These are phyloP conservation scores for Macrostomum cliftonense DNA, from an alignment of 2,888 invertebrate genomes.

Conservation along the genomic window DNA sequence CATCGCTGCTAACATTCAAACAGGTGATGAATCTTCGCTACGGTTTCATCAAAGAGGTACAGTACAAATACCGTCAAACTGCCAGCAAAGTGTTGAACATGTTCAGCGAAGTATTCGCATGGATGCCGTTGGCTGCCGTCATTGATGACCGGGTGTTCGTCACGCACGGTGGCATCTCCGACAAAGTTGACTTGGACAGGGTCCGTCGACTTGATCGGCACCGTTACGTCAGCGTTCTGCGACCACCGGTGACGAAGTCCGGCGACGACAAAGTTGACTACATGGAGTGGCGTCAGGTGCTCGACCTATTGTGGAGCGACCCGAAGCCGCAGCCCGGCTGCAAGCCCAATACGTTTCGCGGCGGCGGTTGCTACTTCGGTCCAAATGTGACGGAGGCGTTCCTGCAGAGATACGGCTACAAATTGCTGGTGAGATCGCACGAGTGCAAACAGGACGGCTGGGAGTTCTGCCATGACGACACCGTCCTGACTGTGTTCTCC, in stretches of 20 bases:
- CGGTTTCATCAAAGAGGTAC: conserved; percentile 75
- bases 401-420: conserved; percentile 55
- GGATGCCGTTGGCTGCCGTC: conserved; percentile 72
- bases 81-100: conserved; percentile 36
- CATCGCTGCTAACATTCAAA: too few relatives aligned
- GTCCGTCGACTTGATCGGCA: conserved; percentile 56
- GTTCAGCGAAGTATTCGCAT: conserved; percentile 72
- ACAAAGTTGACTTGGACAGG: conserved; percentile 53
- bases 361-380: conserved; percentile 79
- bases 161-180: conserved; percentile 77
- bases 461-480: conserved; percentile 62
- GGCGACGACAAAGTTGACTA: neutral
- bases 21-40: conserved; percentile 59
- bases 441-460: conserved; percentile 82
- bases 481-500: conserved; percentile 82
- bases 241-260: conserved; percentile 50
- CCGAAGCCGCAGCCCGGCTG: conserved; percentile 44
- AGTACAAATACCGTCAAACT: conserved; percentile 58
- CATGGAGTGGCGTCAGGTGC: conserved; percentile 46
- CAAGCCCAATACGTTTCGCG: conserved; percentile 48
- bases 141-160: conserved; percentile 72
- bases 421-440: conserved; percentile 65
- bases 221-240: conserved; percentile 64
- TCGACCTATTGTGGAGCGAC: conserved; percentile 81
- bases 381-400: conserved; percentile 65